Percentiles rank a stretch among this genome's conserved stretches.
These are phyloP conservation scores for Coracopsis vasa DNA, from an alignment of 2,113 vertebrate species.

Conservation along the genomic window DNA sequence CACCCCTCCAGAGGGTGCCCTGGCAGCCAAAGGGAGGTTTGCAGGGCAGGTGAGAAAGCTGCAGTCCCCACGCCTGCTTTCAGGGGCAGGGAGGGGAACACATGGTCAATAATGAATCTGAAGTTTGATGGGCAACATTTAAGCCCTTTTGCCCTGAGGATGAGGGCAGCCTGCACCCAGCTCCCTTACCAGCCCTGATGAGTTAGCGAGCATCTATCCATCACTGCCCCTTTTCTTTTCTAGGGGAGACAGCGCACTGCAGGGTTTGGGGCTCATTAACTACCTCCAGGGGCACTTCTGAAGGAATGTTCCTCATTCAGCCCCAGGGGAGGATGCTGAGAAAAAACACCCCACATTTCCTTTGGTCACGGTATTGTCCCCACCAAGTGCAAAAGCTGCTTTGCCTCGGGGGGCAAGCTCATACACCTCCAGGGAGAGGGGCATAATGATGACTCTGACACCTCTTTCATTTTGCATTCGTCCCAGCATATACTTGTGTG, in stretches of 20 bases:
- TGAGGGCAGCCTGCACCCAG: not conserved
- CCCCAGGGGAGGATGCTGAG: not conserved
- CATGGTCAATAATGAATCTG: not conserved
- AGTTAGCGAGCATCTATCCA: not conserved
- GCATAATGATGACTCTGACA: not conserved
- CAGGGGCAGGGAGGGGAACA: not conserved
- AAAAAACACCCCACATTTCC: not conserved
- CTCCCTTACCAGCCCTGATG: not conserved
- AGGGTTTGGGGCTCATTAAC: not conserved
- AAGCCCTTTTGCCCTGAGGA: not conserved
- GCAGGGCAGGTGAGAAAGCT: not conserved
- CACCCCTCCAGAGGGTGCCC: not conserved
- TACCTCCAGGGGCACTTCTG: not conserved
- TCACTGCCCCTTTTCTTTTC: not conserved
- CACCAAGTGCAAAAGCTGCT: not conserved
- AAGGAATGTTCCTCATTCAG: not conserved
- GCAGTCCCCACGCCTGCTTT: not conserved
- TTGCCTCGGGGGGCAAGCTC: not conserved
- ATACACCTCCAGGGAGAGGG: not conserved
- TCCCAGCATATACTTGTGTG: not conserved
- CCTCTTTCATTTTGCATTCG: not conserved
- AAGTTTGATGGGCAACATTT: not conserved
- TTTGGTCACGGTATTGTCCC: not conserved
- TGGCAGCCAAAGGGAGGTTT: accelerated
- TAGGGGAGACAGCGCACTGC: not conserved